These are phyloP conservation scores for Mimachlamys varia DNA, from an alignment of 2,888 invertebrate genomes.

Conservation along the genomic window DNA sequence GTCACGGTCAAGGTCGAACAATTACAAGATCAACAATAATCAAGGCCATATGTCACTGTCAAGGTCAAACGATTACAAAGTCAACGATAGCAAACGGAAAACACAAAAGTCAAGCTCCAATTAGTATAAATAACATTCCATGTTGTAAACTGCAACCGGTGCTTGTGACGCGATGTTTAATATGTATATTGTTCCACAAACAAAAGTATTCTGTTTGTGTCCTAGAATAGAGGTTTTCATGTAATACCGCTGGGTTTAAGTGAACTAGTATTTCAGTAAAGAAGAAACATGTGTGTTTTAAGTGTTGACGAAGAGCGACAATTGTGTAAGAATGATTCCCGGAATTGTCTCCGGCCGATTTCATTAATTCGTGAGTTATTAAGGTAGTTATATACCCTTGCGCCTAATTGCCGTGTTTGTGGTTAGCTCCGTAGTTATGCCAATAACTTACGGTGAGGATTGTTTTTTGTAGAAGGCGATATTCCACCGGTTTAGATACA, in stretches of 20 bases:
- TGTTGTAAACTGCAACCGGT: no score
- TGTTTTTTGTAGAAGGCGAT: not conserved
- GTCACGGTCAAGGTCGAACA: not conserved
- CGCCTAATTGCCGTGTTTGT: not conserved
- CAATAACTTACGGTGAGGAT: not conserved
- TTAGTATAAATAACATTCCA: no score
- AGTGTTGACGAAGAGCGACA: not conserved
- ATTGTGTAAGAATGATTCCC: not conserved
- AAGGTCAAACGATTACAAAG: not conserved
- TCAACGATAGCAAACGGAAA: not conserved
- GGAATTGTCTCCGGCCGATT: not conserved
- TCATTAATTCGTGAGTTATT: not conserved
- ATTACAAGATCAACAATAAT: not conserved
- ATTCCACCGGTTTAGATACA: not conserved
- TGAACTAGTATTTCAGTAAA: no score
- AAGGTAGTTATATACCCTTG: not conserved
- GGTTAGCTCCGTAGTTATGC: not conserved
- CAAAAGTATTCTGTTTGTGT: no score
- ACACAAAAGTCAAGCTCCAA: no score
- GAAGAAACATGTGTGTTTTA: not conserved
- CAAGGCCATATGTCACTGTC: no score
- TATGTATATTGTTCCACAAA: no score
- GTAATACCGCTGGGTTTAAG: not conserved
- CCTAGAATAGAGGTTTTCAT: not conserved
- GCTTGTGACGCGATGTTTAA: no score